phyloP scores from a whole-genome alignment of 1,140 invertebrate genomes.

The Pissodes strobi region DNA sequence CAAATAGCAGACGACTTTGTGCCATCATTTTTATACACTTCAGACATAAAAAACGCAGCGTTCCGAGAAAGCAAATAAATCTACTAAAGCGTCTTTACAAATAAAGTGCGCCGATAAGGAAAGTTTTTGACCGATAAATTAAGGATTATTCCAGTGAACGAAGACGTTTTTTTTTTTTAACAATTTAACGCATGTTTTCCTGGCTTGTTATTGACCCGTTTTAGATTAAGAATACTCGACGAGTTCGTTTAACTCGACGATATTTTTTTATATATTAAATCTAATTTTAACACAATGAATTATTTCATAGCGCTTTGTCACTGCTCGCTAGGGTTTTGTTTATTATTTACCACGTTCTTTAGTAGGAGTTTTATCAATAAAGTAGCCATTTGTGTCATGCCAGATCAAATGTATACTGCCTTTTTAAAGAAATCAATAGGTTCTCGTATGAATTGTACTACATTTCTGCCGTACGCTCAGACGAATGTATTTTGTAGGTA shows the following conservation, averaged over 20 bases:
- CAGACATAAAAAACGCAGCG: constrained; percentile 23
- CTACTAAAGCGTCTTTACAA: constrained; percentile 14
- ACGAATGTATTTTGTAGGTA: no score
- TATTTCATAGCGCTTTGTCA: constrained; percentile 27
- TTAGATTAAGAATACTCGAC: constrained; percentile 37
- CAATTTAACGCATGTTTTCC: constrained; percentile 41
- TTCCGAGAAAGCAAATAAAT: constrained; percentile 28
- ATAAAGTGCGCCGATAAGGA: constrained; percentile 32
- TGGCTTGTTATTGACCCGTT: constrained; percentile 45
- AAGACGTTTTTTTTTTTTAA: constrained; percentile 39
- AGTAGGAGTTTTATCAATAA: no score
- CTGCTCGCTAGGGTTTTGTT: neutral
- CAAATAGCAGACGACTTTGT: constrained; percentile 5
- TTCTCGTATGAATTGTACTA: no score
- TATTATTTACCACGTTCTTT: no score
- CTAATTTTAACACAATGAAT: constrained; percentile 31
- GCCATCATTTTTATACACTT: constrained; percentile 22
- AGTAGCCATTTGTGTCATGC: no score
- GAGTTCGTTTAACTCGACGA: constrained; percentile 39
- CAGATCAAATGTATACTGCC: no score
- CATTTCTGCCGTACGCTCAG: no score
- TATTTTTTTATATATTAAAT: constrained; percentile 27
- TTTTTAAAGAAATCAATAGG: no score
- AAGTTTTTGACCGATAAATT: constrained; percentile 43
- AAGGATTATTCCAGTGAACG: constrained; percentile 34